Conservation (phyloP, 2,888 invertebrate species). For the Apamea anceps region DNA sequence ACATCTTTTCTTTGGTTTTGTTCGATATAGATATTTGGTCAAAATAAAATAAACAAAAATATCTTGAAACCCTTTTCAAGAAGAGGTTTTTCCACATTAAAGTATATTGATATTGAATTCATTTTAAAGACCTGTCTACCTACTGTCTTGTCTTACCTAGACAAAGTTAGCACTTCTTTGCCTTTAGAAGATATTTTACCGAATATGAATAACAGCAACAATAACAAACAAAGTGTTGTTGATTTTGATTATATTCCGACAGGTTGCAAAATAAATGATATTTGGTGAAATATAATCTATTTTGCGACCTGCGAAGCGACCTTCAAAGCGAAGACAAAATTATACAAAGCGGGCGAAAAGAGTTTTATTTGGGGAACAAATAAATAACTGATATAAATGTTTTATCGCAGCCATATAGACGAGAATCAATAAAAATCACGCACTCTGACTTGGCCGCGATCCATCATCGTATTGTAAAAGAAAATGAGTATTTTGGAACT, state of each 20-base stretch:
- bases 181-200: too few relatives aligned
- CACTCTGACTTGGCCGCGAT: constrained; percentile 63
- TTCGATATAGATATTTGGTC: background rate
- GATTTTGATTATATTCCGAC: background rate
- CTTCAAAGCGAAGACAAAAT: constrained; percentile 59
- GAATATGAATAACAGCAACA: too few relatives aligned
- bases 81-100: too few relatives aligned
- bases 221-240: background rate
- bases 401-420: constrained; percentile 64
- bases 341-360: constrained; percentile 50
- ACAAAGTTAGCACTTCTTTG: too few relatives aligned
- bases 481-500: constrained; percentile 29
- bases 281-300: constrained; percentile 14
- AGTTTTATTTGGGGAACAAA: constrained; percentile 61
- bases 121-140: too few relatives aligned
- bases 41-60: background rate
- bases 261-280: background rate
- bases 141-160: too few relatives aligned
- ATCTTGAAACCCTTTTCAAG: background rate
- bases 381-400: constrained; percentile 68
- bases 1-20: background rate
- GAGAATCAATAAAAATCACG: constrained; percentile 65
- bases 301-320: constrained; percentile 44
- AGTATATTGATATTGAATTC: too few relatives aligned
- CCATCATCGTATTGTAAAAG: constrained; percentile 59